A percentile compares a stretch with the other conserved stretches of the same genome.
Conservation (phyloP, 2,888 invertebrate genomes). For the Lingula anatina region DNA sequence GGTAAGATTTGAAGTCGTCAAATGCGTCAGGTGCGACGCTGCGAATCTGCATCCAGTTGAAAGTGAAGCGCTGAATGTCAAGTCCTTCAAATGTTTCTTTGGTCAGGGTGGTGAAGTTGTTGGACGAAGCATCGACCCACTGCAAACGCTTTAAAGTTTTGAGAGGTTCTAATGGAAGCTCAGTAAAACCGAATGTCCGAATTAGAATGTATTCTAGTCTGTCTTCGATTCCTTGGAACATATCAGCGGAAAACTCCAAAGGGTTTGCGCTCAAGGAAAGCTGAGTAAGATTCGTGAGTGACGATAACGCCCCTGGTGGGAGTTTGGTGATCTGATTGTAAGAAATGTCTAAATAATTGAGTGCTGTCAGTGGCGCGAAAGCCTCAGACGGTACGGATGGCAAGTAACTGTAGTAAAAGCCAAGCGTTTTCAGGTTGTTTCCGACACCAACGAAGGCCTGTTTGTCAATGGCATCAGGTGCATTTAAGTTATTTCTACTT, state of each 20-base stretch:
- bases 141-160: too few relatives aligned
- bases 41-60: too few relatives aligned
- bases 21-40: too few relatives aligned
- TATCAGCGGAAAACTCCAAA: neutral
- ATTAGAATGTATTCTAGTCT: neutral
- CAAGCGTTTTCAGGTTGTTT: neutral
- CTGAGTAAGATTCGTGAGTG: neutral
- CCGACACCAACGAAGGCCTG: neutral
- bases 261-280: neutral
- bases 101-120: too few relatives aligned
- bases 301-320: neutral
- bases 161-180: neutral
- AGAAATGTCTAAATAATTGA: neutral
- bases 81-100: too few relatives aligned
- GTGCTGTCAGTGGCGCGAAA: neutral
- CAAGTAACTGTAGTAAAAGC: neutral
- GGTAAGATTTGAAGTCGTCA: too few relatives aligned
- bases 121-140: too few relatives aligned
- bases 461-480: neutral
- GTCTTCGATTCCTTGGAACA: neutral
- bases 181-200: neutral
- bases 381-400: neutral
- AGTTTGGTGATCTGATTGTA: neutral
- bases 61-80: too few relatives aligned
- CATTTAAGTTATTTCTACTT: neutral